Conservation (phyloP, 2,888 invertebrate genomes). For the Aphidius colemani region DNA sequence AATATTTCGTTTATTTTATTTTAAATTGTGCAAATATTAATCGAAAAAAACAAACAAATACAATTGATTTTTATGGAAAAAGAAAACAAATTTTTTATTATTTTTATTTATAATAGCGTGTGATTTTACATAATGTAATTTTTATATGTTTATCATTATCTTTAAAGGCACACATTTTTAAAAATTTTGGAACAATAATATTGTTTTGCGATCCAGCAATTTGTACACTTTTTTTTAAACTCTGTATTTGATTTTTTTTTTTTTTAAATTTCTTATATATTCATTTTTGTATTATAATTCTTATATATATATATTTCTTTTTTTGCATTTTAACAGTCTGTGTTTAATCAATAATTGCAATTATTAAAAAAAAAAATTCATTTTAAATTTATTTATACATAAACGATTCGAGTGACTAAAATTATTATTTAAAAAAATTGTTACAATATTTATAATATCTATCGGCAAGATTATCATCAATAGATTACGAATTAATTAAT, state of each 20-base stretch:
- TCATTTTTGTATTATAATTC: too few relatives aligned
- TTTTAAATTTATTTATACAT: neutral
- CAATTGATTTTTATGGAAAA: too few relatives aligned
- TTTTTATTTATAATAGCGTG: constrained; percentile 50
- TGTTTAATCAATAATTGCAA: constrained; percentile 22
- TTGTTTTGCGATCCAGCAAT: constrained; percentile 2
- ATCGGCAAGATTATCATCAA: constrained; percentile 52
- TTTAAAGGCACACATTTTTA: constrained; percentile 58
- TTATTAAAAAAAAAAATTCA: constrained; percentile 9
- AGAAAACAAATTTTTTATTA: constrained; percentile 55
- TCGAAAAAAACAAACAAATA: too few relatives aligned
- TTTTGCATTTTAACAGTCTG: constrained; percentile 9
- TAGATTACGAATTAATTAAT: constrained; percentile 37
- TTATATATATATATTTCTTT: too few relatives aligned
- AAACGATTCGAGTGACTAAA: constrained; percentile 14
- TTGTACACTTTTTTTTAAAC: constrained; percentile 4
- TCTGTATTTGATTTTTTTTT: constrained; percentile 9
- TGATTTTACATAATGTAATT: constrained; percentile 55
- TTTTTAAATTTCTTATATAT: too few relatives aligned
- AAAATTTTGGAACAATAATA: constrained; percentile 21
- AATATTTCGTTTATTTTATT: too few relatives aligned
- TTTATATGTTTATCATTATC: constrained; percentile 41
- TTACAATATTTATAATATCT: constrained; percentile 34
- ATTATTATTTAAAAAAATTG: constrained; percentile 16
- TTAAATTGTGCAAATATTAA: too few relatives aligned